Base-by-base conservation (phyloP, 2,888 invertebrate genomes). In the Pseudanteris insignis region DNA sequence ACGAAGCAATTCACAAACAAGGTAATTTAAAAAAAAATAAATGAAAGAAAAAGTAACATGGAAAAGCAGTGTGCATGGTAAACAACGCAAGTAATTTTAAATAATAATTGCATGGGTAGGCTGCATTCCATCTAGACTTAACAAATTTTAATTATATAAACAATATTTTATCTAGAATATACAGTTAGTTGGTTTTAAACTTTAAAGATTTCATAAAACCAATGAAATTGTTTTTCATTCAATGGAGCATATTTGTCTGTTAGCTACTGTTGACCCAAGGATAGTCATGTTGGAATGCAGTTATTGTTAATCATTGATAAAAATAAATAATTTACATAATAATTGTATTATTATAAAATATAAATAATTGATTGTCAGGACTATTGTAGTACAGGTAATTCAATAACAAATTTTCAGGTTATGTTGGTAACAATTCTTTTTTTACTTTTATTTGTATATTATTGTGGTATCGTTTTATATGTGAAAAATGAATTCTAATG, bases 151-250 rank as follows among this genome's bases (percentile, higher is more conserved):
- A 78, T 79, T 78, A 74, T 75, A 77, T 78, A 78, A 78, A 79
- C 78, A 69, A 79, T 79, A 79, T 79, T 79, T 79, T 80, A 78
- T 80, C 78, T 79, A 80, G 76, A 77, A 75, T 76, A 78, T 79
- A 79, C 78, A 79, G 76, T 75, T 79, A 78, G 76, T 77, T 74
- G 76, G 77, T 77, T 78, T 77, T 77, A 67, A 70, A 70, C 73
- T 75, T 75, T 74, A 57, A 67, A 64, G 43, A 64, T 65, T 64
- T 59, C 25, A 60, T 24, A 51, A 47, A 46, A 53, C 60, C 68
- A 70, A 58, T 67, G 70, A 68, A 68, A 67, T 63, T 68, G 74
- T 76, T 72, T 72, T 72, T 72, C 72, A 73, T 71, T 74, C 70
- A 66, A 74, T 69, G 79, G 79, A 77, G 79, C 78, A 69, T 76